A percentile compares a stretch with the other conserved stretches of the same genome.
phyloP scores from a whole-genome alignment of 1,140 invertebrate species.

The Camponotus floridanus region DNA sequence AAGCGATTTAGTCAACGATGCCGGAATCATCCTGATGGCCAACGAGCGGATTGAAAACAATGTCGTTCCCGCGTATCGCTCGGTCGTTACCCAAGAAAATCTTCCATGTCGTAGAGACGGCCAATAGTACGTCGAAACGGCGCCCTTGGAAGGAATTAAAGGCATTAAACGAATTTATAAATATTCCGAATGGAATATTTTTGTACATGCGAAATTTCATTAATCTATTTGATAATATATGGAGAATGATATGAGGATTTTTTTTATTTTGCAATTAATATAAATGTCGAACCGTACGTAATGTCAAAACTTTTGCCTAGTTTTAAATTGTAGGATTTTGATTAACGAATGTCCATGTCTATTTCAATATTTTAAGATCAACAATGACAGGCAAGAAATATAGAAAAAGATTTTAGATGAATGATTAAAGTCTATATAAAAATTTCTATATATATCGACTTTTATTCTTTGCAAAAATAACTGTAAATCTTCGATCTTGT shows the following conservation, averaged over 20 bases:
- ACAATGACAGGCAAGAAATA: no score
- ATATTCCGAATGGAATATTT: conserved; percentile 1
- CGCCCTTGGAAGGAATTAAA: background rate
- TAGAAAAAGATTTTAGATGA: no score
- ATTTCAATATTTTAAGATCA: no score
- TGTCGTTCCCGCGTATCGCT: conserved; percentile 45
- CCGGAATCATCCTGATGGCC: conserved; percentile 37
- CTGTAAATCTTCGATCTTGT: no score
- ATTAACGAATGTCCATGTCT: no score
- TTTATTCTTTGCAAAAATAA: no score
- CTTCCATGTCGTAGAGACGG: background rate
- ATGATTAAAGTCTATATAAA: no score
- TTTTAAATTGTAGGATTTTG: no score
- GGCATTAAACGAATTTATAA: conserved; percentile 5
- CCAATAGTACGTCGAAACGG: background rate
- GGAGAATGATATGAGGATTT: background rate
- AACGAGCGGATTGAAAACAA: conserved; percentile 62
- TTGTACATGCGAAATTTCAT: background rate
- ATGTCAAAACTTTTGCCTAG: no score
- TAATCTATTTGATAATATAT: no score
- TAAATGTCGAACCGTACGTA: background rate
- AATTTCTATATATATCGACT: no score
- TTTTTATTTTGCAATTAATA: background rate
- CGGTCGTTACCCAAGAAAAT: conserved; percentile 31
- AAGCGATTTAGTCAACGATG: conserved; percentile 51